Evolutionary conservation across 2,797 vertebrate species (phyloP).

Genomic region (Lateolabrax maculatus): DNA sequence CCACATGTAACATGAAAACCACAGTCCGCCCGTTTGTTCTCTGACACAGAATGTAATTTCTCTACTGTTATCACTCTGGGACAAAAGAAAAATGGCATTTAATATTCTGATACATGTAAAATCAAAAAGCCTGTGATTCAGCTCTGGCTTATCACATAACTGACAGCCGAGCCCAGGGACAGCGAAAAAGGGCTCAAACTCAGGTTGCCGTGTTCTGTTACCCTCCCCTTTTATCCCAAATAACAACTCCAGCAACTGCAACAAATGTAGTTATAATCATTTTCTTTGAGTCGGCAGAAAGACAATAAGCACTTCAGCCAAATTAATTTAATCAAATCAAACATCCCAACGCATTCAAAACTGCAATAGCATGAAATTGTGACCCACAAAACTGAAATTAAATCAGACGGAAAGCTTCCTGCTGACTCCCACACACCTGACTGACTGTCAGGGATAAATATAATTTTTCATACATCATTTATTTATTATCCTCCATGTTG

Average conservation of each 20-base stretch:
- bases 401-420: constrained; percentile 42
- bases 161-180: constrained; percentile 13
- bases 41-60: constrained; percentile 19
- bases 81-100: constrained; percentile 45
- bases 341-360: constrained; percentile 28
- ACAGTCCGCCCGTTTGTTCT: background rate
- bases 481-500: constrained; percentile 61
- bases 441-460: constrained; percentile 57
- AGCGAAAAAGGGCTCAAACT: background rate
- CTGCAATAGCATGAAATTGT: constrained; percentile 38
- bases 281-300: constrained; percentile 26
- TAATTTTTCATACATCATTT: constrained; percentile 64
- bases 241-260: background rate
- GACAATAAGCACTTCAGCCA: constrained; percentile 30
- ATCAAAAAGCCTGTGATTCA: constrained; percentile 38
- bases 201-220: constrained; percentile 33
- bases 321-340: constrained; percentile 43
- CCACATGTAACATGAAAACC: background rate
- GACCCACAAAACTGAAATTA: constrained; percentile 46
- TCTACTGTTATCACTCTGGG: constrained; percentile 29
- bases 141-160: constrained; percentile 25
- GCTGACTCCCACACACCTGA: constrained; percentile 53
- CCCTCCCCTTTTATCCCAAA: constrained; percentile 15
- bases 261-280: constrained; percentile 27
- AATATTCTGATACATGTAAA: constrained; percentile 60